A percentile compares a stretch with the other conserved stretches of the same genome.
phyloP scores from a whole-genome alignment of 2,113 vertebrate genomes.

The Rhipidura dahli region DNA sequence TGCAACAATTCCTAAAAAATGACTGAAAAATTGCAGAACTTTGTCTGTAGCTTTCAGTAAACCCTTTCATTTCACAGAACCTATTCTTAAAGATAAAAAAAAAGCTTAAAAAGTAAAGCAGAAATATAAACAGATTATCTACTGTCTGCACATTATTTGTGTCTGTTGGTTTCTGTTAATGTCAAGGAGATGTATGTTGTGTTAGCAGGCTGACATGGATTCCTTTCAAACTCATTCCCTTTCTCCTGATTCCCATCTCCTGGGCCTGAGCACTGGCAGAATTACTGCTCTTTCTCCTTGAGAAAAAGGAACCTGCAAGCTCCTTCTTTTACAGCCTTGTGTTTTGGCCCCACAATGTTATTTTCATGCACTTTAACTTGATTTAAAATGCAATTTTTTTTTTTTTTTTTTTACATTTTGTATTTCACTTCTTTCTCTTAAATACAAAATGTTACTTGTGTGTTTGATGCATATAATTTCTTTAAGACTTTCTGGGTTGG shows the following conservation, averaged over 20 bases:
- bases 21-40: neutral
- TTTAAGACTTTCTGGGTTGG: neutral
- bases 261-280: neutral
- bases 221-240: slow-evolving; percentile 11
- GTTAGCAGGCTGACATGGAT: slow-evolving; percentile 33
- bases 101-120: neutral
- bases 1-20: neutral
- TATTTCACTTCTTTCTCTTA: slow-evolving; percentile 12
- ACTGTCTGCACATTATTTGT: slow-evolving; percentile 18
- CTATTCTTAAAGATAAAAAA: slow-evolving; percentile 5
- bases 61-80: neutral
- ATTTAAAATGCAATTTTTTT: neutral
- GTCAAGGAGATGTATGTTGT: slow-evolving; percentile 29
- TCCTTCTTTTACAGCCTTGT: neutral
- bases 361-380: neutral
- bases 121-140: slow-evolving; percentile 28
- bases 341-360: neutral
- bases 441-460: neutral
- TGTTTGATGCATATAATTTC: neutral
- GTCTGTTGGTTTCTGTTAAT: slow-evolving; percentile 43
- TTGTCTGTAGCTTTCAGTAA: slow-evolving; percentile 13
- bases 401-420: neutral
- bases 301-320: neutral
- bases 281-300: neutral
- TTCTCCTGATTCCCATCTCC: slow-evolving; percentile 5